phyloP scores from a whole-genome alignment of 2,888 invertebrate species.

The Napeogenes sylphis region DNA sequence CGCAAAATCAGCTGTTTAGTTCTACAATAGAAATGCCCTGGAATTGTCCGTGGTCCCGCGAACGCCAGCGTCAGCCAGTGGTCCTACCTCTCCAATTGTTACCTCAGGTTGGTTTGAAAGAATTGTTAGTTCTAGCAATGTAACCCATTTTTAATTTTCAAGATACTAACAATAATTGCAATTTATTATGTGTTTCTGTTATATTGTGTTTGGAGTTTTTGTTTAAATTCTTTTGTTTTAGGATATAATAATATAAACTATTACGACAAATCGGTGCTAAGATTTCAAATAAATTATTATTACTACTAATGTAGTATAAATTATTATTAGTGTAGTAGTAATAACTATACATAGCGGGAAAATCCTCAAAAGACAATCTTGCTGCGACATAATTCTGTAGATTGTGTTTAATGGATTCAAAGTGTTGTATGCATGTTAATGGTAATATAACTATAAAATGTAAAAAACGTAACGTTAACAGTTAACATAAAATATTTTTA shows the following conservation, averaged over 20 bases:
- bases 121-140: background rate
- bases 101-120: conserved; percentile 55
- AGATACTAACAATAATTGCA: no score
- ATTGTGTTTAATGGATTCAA: conserved; percentile 67
- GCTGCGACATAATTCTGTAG: conserved; percentile 54
- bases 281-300: background rate
- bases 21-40: conserved; percentile 56
- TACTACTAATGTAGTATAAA: background rate
- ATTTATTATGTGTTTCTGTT: no score
- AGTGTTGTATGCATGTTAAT: conserved; percentile 61
- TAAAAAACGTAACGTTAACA: background rate
- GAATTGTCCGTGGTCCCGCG: conserved; percentile 70
- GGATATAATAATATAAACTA: no score
- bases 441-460: conserved; percentile 39
- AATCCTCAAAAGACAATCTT: conserved; percentile 51
- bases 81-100: conserved; percentile 56
- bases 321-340: background rate
- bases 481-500: no score
- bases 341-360: conserved; percentile 36
- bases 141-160: no score
- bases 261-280: background rate
- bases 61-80: conserved; percentile 54
- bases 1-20: conserved; percentile 42
- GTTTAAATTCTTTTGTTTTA: no score
- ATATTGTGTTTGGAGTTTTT: no score